A percentile compares a stretch with the other conserved stretches of the same genome.
Evolutionary conservation across 1,140 invertebrate species (phyloP).

Genomic region (Chelonus insularis): DNA sequence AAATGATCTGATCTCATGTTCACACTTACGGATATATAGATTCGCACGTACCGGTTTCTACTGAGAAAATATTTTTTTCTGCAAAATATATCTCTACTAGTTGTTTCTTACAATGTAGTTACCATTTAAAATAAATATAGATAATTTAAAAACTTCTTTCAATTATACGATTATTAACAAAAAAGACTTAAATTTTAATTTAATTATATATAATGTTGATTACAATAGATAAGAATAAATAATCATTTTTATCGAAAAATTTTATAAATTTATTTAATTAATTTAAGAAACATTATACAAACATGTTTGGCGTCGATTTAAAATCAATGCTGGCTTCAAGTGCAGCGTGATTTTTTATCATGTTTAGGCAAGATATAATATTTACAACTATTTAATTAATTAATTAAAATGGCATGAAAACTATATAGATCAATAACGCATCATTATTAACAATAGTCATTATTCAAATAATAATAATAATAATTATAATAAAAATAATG

Average conservation of each 20-base stretch:
- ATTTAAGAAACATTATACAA: conserved; percentile 48
- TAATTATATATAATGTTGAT: neutral
- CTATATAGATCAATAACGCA: neutral
- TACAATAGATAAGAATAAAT: conserved; percentile 9
- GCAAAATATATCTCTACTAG: too few relatives aligned
- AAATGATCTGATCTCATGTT: conserved; percentile 8
- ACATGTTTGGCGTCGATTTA: conserved; percentile 37
- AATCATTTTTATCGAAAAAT: conserved; percentile 39
- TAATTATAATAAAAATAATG: neutral
- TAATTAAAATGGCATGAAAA: neutral
- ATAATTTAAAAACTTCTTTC: too few relatives aligned
- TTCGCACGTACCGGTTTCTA: conserved; percentile 12
- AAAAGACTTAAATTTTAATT: too few relatives aligned
- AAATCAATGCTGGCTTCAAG: conserved; percentile 37
- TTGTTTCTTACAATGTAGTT: too few relatives aligned
- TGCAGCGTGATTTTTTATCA: too few relatives aligned
- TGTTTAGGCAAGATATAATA: neutral
- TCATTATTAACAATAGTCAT: neutral
- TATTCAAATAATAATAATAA: neutral
- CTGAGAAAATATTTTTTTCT: neutral
- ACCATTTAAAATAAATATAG: too few relatives aligned
- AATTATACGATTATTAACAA: too few relatives aligned
- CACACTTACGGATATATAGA: conserved; percentile 8
- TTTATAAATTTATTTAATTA: conserved; percentile 48
- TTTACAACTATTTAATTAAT: neutral